These are phyloP conservation scores for Selene dorsalis DNA, from an alignment of 2,797 vertebrate genomes.

Conservation along the genomic window DNA sequence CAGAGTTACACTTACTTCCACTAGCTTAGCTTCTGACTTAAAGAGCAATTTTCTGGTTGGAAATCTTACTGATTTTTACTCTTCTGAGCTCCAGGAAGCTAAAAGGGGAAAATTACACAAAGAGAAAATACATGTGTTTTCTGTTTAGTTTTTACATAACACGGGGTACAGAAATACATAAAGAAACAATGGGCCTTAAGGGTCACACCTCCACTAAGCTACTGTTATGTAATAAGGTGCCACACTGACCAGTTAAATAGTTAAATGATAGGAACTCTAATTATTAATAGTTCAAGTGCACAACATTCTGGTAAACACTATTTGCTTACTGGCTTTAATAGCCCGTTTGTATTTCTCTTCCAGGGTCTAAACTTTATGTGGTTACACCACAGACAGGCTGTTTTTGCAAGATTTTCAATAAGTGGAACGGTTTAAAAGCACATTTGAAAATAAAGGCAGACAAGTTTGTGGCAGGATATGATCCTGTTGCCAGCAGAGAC, in stretches of 20 bases:
- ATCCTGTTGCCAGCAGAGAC: conserved; percentile 10
- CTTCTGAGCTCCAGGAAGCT: background rate
- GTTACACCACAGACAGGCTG: background rate
- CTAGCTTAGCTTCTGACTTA: conserved; percentile 70
- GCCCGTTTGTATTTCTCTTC: conserved; percentile 6
- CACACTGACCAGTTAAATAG: background rate
- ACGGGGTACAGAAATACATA: background rate
- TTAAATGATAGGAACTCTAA: conserved; percentile 2
- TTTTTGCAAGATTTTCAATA: conserved; percentile 3
- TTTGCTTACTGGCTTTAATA: background rate
- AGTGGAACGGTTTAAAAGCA: background rate
- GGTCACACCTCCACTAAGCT: background rate
- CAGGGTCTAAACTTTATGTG: background rate
- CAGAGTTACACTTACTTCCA: conserved; percentile 77
- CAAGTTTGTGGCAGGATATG: background rate
- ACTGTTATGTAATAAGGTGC: conserved; percentile 4
- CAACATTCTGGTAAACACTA: background rate
- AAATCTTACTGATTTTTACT: conserved; percentile 21
- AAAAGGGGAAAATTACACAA: background rate
- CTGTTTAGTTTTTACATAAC: background rate
- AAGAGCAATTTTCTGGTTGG: conserved; percentile 49
- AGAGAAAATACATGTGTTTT: background rate
- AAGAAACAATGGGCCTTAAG: background rate
- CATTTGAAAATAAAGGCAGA: background rate
- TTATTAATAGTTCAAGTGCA: background rate